Conservation (phyloP, 2,888 invertebrate genomes). For the Colostygia pectinataria region DNA sequence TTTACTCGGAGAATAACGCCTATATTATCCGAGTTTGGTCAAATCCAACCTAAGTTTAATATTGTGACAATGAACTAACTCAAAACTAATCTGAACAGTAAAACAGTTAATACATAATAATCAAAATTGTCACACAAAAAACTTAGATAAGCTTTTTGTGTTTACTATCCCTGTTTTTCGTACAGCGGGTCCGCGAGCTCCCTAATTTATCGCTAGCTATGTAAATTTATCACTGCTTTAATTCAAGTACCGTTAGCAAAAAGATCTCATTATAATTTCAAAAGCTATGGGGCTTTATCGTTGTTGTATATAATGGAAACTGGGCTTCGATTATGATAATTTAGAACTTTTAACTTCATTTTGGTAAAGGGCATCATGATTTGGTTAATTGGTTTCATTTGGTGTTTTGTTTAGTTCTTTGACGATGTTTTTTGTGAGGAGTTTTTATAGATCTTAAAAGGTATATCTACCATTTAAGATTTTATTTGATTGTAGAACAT, state of each 20-base stretch:
- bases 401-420: neutral
- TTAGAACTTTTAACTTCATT: neutral
- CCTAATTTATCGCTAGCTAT: conserved; percentile 33
- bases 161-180: conserved; percentile 20
- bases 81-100: too few species aligned
- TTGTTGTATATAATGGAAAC: conserved; percentile 12
- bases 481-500: too few species aligned
- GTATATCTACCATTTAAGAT: too few species aligned
- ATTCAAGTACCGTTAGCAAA: conserved; percentile 30
- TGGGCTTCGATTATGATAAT: conserved; percentile 15
- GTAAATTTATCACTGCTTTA: conserved; percentile 33
- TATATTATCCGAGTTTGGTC: too few species aligned
- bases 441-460: too few species aligned
- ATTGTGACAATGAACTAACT: too few species aligned
- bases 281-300: conserved; percentile 6
- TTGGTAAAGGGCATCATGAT: neutral
- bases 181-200: conserved; percentile 9
- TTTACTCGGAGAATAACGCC: too few species aligned
- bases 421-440: neutral
- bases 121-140: conserved; percentile 3
- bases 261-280: conserved; percentile 24
- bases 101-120: too few species aligned
- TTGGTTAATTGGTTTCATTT: neutral
- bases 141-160: neutral
- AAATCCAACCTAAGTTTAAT: too few species aligned